Conservation (phyloP, 1,140 invertebrate species). For the Sinonovacula constricta region DNA sequence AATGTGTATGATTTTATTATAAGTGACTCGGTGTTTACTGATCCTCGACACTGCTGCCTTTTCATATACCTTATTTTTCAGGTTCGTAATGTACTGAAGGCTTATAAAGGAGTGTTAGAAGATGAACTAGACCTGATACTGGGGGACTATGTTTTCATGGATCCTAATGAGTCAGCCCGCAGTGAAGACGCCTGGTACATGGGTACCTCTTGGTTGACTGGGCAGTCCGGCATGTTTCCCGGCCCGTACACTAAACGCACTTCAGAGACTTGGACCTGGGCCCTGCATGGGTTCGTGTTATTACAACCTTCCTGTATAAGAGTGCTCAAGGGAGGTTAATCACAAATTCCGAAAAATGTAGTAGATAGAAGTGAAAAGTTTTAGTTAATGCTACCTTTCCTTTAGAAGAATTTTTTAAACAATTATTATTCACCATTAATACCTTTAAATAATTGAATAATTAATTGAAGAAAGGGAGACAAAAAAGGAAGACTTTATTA, state of each 20-base stretch:
- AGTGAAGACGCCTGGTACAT: constrained; percentile 92
- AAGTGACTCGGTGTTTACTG: background rate
- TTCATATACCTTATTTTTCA: constrained; percentile 76
- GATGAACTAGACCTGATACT: constrained; percentile 92
- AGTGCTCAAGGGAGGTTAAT: no score
- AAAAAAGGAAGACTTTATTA: no score
- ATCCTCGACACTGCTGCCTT: background rate
- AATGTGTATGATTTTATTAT: no score
- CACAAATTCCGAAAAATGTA: no score
- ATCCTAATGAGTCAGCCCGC: constrained; percentile 84
- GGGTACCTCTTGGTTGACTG: constrained; percentile 92
- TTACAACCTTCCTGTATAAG: no score
- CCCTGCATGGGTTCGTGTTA: constrained; percentile 84
- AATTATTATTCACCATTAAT: no score
- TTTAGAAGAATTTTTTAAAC: no score
- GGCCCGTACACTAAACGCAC: constrained; percentile 89
- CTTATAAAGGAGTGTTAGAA: constrained; percentile 86
- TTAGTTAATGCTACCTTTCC: no score
- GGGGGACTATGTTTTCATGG: constrained; percentile 92
- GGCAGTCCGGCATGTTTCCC: constrained; percentile 87
- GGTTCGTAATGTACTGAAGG: constrained; percentile 89
- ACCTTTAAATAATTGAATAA: no score
- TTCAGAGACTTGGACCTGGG: constrained; percentile 94
- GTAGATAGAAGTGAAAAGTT: no score
- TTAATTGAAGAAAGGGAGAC: no score